Evolutionary conservation across 2,888 invertebrate species (phyloP), one percentile per base, ranked within the genome.

Genomic region (Chironomus tentans): DNA sequence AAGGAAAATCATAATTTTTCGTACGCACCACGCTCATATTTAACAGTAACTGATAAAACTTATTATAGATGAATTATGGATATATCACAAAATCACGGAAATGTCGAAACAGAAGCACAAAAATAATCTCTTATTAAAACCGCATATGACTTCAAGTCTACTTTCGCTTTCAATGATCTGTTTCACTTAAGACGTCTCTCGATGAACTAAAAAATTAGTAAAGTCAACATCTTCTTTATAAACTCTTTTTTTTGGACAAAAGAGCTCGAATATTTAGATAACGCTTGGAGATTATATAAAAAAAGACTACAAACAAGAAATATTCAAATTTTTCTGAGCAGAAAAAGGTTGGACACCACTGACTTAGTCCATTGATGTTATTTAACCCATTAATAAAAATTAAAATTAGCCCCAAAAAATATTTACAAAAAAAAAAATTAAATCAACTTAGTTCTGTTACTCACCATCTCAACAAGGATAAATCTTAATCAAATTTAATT

Each of bases 81-180:
- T 13, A 65, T 65, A 65, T 65, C 65, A 65, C 65, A 65, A 65
- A 65, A 21, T n/a, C 2, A 21, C 13, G 65, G 21, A 65, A 65
- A 65, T 13, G 65, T 65, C 24, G 24, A 65, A 24, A 24, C 13
- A 24, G 21, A 21, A 13, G 65, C 65, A 65, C 65, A 22, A 7
- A 18, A 56, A 6, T 56, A 56, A 56, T 38, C 56, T 56, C 13
- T 38, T 38, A 10, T 38, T 38, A 38, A 38, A 38, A 38, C 38
- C 38, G 38, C 38, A 38, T 38, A 38, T 38, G 38, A 38, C 38
- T 21, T 71, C 22, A 56, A 50, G 50, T 56, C 4, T 13, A 70
- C 48, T 50, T 56, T 71, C 56, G 71, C 22, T 72, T 72, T 62
- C 28, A 62, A 72, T 61, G 72, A 72, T 72, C 72, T 62, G 72